Base-by-base conservation (phyloP, 1,140 invertebrate genomes). In the Ruditapes philippinarum region DNA sequence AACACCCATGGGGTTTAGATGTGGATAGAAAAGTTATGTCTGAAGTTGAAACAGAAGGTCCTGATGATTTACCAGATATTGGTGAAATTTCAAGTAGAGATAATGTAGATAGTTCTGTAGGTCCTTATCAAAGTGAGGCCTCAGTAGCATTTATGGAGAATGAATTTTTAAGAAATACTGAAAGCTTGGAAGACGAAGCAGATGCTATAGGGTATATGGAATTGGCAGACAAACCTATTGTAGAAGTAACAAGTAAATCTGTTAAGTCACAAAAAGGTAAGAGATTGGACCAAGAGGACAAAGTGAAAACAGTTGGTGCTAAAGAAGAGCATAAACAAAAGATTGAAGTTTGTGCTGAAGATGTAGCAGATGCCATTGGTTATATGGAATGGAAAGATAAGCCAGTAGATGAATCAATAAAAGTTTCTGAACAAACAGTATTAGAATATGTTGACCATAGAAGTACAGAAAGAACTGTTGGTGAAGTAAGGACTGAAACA, bases 1-100 rank as follows among this genome's bases (percentile, higher is more conserved):
- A 60, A 57, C 85, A 88, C 70, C 85, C 85, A 49, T 88, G 85
- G 85, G 85, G 85, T 33, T 49, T 88, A 28, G 85, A 88, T 78
- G 22, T 14, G 7, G 76, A 88, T 25, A 49, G 42, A 14, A 88
- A 51, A 36, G 42, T 88, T 14, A 79, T 9, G 38, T 31, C 73
- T 68, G 60, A 88, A 40, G 19, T 7, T 42, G 36, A 1, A n/a
- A 57, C n/a, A 22, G 76, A 80, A 25, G 14, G 25, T 5, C 1
- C 7, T 12, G 62, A 79, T 38, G 85, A 88, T 22, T 33, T 88
- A 33, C 85, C 85, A 78, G 85, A 79, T 11, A 40, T 88, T 36
- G 85, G 70, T 49, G 19, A 17, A 19, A 14, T 88, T 65, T 12
- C 12, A 3, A 40, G 19, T 25, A 31, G 45, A 51, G 84, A 87